Evolutionary conservation across 2,113 vertebrate species (phyloP).

Genomic region (Carassius gibelio): DNA sequence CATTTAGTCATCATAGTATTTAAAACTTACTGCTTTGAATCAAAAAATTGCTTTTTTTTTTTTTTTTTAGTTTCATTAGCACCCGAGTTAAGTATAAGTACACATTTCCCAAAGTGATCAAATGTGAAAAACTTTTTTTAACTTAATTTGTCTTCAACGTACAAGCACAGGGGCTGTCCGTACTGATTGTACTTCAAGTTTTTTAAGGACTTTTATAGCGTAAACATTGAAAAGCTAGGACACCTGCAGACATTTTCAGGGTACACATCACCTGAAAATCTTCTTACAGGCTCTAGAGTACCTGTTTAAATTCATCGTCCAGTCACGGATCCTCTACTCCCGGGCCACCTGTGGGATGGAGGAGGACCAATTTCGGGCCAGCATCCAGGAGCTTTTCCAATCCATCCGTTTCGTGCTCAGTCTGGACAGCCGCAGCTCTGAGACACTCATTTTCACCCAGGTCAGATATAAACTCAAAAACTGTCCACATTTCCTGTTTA

Average conservation of each 20-base stretch:
- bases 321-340: conserved; percentile 95
- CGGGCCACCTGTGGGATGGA: conserved; percentile 96
- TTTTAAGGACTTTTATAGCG: background rate
- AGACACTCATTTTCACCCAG: conserved; percentile 97
- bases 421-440: conserved; percentile 93
- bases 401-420: conserved; percentile 97
- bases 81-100: background rate
- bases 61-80: background rate
- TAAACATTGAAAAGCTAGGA: background rate
- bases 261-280: background rate
- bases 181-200: background rate
- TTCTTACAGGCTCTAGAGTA: conserved; percentile 90
- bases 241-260: background rate
- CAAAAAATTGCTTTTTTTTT: background rate
- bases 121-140: too few relatives aligned
- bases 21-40: background rate
- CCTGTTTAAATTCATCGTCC: conserved; percentile 98
- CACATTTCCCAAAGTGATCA: background rate
- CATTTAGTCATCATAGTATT: background rate
- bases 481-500: background rate
- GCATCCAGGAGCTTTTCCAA: conserved; percentile 96
- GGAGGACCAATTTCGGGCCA: conserved; percentile 92
- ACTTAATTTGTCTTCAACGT: background rate
- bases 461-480: conserved; percentile 68
- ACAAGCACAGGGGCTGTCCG: background rate